These are phyloP conservation scores for Peribatodes rhomboidaria DNA, from an alignment of 2,888 invertebrate genomes.

Conservation along the genomic window DNA sequence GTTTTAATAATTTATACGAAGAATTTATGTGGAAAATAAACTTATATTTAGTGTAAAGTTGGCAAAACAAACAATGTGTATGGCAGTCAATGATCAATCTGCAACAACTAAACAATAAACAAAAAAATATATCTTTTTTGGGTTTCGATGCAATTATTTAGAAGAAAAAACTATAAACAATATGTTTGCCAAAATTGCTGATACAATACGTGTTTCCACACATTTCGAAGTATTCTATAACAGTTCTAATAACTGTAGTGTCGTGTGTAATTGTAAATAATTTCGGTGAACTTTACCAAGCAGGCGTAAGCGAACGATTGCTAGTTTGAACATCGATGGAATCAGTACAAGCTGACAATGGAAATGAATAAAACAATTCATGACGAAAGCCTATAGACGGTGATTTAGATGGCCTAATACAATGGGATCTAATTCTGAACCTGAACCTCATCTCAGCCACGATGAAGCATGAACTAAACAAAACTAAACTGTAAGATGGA, in stretches of 20 bases:
- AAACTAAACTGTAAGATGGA: too few species aligned
- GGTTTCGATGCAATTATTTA: slow-evolving; percentile 15
- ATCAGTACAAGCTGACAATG: background rate
- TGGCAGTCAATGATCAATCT: background rate
- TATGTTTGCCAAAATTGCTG: slow-evolving; percentile 22
- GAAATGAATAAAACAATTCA: background rate
- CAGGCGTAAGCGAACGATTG: slow-evolving; percentile 12
- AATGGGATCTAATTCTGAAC: background rate
- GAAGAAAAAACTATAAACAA: slow-evolving; percentile 30
- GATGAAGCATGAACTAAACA: background rate
- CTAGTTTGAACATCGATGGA: slow-evolving; percentile 20
- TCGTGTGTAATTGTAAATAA: slow-evolving; percentile 55
- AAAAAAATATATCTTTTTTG: slow-evolving; percentile 1
- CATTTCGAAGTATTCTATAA: slow-evolving; percentile 20
- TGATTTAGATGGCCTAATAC: background rate
- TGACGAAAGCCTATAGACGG: background rate
- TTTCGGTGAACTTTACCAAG: slow-evolving; percentile 14
- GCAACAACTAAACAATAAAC: background rate
- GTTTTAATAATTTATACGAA: too few species aligned
- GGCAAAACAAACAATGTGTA: background rate
- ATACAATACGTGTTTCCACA: slow-evolving; percentile 15
- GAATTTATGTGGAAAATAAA: too few species aligned
- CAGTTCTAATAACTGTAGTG: slow-evolving; percentile 47
- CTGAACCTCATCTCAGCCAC: background rate
- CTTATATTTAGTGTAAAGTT: too few species aligned